Evolutionary conservation across 2,113 vertebrate species (phyloP), one percentile per base, ranked within the genome.

Genomic region (Diglossa brunneiventris): DNA sequence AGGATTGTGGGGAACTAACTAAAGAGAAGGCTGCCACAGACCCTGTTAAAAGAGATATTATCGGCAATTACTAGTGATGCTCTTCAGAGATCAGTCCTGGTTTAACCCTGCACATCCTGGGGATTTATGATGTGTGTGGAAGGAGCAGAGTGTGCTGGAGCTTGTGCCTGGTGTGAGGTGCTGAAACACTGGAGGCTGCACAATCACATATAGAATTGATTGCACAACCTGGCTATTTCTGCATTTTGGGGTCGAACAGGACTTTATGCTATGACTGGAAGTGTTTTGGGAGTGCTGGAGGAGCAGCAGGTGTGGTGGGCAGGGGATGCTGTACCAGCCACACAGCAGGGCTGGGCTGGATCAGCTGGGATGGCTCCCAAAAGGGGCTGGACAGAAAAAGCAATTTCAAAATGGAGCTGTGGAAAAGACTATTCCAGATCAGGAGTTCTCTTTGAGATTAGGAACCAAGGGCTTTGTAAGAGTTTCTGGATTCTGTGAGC

Each of bases 291-390:
- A 20, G 49, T 5, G 55, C 6, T 19, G 33, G 33, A 50, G 47
- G 67, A 19, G 17, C 63, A 37, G 59, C 5, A 50, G 39, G 26
- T 5, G 20, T 28, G 77, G 2, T 1, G 4, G 56, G 63, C 44
- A 16, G 47, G 63, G 0, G 0, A 1, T 35, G 44, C 13, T 16
- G 5, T 2, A 5, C 4, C 53, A 67, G 62, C 37, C 9, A 1
- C 42, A 37, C 5, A 15, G 23, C 39, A 24, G 20, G 6, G 26
- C 23, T 12, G 4, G 2, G 2, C 15, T 42, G 9, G 64, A 3
- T 9, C 31, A 24, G 3, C 55, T 30, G 83, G 35, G 42, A 41
- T 27, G 42, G 12, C 47, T 31, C 47, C 62, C 42, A 26, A 6
- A 7, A 1, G 50, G 41, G 52, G 37, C 35, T 6, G 24, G 28